Percentiles rank a stretch among this genome's conserved stretches.
Conservation (phyloP, 2,888 invertebrate genomes). For the Bruchidius siliquastri region DNA sequence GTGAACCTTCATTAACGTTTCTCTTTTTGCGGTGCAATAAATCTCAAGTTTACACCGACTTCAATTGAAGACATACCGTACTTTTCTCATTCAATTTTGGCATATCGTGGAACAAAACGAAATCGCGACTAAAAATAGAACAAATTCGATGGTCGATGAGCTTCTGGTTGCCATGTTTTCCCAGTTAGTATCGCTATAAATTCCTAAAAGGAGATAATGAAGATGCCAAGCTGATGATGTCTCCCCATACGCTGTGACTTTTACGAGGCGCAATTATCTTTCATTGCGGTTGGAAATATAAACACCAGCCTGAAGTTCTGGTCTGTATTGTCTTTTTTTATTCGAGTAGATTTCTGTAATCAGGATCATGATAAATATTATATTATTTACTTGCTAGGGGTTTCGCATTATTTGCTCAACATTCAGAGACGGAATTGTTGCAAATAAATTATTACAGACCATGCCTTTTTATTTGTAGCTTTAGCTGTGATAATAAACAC, state of each 20-base stretch:
- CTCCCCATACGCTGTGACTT: background rate
- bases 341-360: too few relatives aligned
- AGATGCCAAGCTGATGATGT: background rate
- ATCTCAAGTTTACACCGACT: background rate
- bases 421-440: too few relatives aligned
- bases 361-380: too few relatives aligned
- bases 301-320: background rate
- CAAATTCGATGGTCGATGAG: background rate
- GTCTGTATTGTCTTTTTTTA: background rate
- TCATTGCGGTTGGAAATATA: background rate
- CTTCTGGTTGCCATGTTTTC: background rate
- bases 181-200: background rate
- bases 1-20: background rate
- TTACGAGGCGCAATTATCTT: background rate
- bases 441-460: too few relatives aligned
- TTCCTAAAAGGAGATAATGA: background rate
- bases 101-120: background rate
- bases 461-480: too few relatives aligned
- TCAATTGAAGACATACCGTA: background rate
- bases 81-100: background rate
- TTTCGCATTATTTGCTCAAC: too few relatives aligned
- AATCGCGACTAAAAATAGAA: background rate
- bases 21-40: background rate
- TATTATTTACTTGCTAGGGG: too few relatives aligned
- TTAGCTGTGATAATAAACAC: too few relatives aligned